Base-by-base conservation (phyloP, 2,888 invertebrate species). In the Plebejus argus region DNA sequence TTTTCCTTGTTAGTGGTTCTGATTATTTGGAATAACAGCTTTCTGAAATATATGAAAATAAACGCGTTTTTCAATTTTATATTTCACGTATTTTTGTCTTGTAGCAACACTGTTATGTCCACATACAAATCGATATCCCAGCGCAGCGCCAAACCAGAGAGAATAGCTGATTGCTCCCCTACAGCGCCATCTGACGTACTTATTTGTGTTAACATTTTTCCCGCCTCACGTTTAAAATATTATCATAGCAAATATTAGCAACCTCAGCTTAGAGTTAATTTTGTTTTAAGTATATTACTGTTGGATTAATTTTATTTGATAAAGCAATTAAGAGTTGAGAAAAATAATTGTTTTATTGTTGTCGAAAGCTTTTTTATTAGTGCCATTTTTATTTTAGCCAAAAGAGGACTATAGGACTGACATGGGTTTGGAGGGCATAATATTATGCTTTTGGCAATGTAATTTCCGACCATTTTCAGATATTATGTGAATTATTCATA, bases 141-240 rank as follows among this genome's bases (percentile, higher is more conserved):
- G 92, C 93, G 93, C 92, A 92, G 87, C 89, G 90, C 89, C 86
- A 86, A 87, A 88, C 88, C 89, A 88, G 85, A 89, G 88, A 88
- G 85, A 89, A 88, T 82, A 80, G 78, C 82, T 83, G 82, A 82
- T 83, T 82, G 78, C 66, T 80, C 77, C 78, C 77, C 33, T 76
- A 70, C 76, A 79, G 84, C 86, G 93, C 89, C 93, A 93, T 92
- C 93, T 94, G 83, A 83, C 81, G 82, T 28, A 33, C 72, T 28
- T 18, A 74, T 78, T 61, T 39, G 35, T 15, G 58, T n/a, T 58
- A 10, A n/a, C n/a, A 15, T 72, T 72, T 77, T 77, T 77, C 35
- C 23, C 77, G 77, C 56, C 28, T 56, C 71, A n/a, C 23, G 1
- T 77, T 77, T 56, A 72, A 77, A 53, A 28, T 28, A 74, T 49